Base-by-base conservation (phyloP, 2,797 vertebrate genomes). In the Cirrhinus molitorella region DNA sequence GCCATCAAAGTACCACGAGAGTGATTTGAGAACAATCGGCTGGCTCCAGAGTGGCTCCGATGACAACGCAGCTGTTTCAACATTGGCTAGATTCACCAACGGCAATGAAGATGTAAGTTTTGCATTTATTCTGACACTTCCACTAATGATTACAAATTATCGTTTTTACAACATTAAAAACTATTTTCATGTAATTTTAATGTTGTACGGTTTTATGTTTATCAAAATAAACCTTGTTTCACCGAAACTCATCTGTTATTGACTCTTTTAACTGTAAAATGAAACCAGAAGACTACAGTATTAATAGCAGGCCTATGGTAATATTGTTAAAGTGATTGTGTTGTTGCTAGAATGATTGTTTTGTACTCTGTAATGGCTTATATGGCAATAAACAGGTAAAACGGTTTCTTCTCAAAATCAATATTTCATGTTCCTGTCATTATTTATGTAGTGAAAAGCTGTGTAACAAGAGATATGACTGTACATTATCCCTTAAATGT, bases 341-440 rank as follows among this genome's bases (percentile, higher is more conserved):
- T 61, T 28, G 6, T 14, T 61, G 57, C 5, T 16, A 28, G 1
- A 28, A 28, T 28, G 5, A 61, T 61, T 61, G 13, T 61, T 61
- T 61, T 28, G 13, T 14, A 16, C 57, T 61, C 23, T 25, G 57
- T 14, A 61, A 61, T 14, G 57, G 57, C 14, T 61, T 43, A 43
- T 43, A 43, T 2, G 40, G 40, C 40, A 61, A 61, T 61, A 61
- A 28, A 8, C 13, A 61, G 23, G 13, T 61, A 3, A 59, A 25
- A 25, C 2, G 5, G 23, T 59, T 14, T 7, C 13, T 61, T 61
- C 13, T 61, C 23, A 61, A 61, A 28, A 59, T 61, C 57, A 28
- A 61, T 61, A 28, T 61, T 61, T 61, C 57, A 61, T 61, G 57
- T 61, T 28, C 13, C 57, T 28, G 53, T 25, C 57, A 61, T 61